Evolutionary conservation across 2,888 invertebrate genomes (phyloP), one percentile per base, ranked within the genome.

Genomic region (Clusia tigrina): DNA sequence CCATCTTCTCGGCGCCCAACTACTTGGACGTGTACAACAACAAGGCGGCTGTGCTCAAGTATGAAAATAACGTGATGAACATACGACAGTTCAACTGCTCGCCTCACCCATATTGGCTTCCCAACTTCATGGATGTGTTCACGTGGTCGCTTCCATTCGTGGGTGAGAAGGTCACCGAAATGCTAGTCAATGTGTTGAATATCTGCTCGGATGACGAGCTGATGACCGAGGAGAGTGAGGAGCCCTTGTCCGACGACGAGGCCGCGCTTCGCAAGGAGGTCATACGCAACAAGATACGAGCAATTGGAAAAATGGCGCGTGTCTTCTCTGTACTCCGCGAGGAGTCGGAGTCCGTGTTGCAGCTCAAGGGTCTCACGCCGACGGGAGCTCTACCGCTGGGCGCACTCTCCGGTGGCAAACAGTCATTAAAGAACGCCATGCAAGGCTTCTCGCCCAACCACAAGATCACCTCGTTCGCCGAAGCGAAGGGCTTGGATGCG

Each of bases 11-110:
- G 82, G 99, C 99, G 85, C 99, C 99, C 77, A 99, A 99, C 86
- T 99, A 99, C 87, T 88, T 99, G 89, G 99, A 99, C 88, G 99
- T 99, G 75, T 99, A 99, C 87, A 99, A 99, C 88, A 99, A 99
- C 88, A 99, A 96, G 88, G 99, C 99, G 84, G 98, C 99, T 81
- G 98, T 99, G 84, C 89, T 99, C 83, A 99, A 99, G 86, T 99
- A 99, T 88, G 99, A 99, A 88, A 98, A 99, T 88, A 99, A 99
- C 88, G 98, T 99, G 80, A 99, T 99, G 98, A 99, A 99, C 87
- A 99, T 99, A 81, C 91, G 98, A 82, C 99, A 99, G 88, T 99
- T 99, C 87, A 99, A 99, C 86, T 98, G 97, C 87, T 98, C 98
- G 74, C 96, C 98, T 68, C 99, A 99, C 87, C 99, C 99, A 42